phyloP scores from a whole-genome alignment of 2,797 vertebrate species.

The Cryptoblepharus egeriae region DNA sequence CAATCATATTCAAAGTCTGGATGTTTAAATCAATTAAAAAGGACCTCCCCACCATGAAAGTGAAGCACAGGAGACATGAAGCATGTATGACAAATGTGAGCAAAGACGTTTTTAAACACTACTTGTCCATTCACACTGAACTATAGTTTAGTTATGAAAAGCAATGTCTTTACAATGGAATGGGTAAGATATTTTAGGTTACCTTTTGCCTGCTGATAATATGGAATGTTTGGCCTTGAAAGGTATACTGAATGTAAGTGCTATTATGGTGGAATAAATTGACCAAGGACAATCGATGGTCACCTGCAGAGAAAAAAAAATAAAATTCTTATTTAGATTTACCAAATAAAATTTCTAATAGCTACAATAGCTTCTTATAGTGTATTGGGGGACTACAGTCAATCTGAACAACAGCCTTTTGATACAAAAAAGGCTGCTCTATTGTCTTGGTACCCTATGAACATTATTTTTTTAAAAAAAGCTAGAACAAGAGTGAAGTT shows the following conservation, averaged over 20 bases:
- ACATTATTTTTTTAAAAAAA: not conserved
- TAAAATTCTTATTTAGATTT: slow-evolving; percentile 30
- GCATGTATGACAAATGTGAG: not conserved
- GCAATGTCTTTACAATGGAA: slow-evolving; percentile 3
- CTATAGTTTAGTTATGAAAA: not conserved
- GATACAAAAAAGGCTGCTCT: too few relatives aligned
- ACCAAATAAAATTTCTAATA: slow-evolving; percentile 15
- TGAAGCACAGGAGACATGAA: slow-evolving; percentile 11
- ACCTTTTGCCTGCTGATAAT: slow-evolving; percentile 93
- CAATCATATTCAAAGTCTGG: not conserved
- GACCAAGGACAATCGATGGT: slow-evolving; percentile 99
- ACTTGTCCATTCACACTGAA: not conserved
- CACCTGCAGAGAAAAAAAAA: slow-evolving; percentile 79
- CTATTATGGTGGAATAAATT: slow-evolving; percentile 94
- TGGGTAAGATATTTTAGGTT: slow-evolving; percentile 41
- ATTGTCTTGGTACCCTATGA: not conserved
- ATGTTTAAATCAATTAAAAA: not conserved
- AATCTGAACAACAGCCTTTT: not conserved
- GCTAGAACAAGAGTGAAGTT: not conserved
- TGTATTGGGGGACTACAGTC: not conserved
- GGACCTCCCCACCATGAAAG: not conserved
- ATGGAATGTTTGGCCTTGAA: slow-evolving; percentile 93
- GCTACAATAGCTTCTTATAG: slow-evolving; percentile 25
- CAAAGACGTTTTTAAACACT: not conserved
- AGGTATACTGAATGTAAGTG: slow-evolving; percentile 94